A percentile compares a stretch with the other conserved stretches of the same genome.
Conservation (phyloP, 2,888 invertebrate genomes). For the Dynastes hyllus region DNA sequence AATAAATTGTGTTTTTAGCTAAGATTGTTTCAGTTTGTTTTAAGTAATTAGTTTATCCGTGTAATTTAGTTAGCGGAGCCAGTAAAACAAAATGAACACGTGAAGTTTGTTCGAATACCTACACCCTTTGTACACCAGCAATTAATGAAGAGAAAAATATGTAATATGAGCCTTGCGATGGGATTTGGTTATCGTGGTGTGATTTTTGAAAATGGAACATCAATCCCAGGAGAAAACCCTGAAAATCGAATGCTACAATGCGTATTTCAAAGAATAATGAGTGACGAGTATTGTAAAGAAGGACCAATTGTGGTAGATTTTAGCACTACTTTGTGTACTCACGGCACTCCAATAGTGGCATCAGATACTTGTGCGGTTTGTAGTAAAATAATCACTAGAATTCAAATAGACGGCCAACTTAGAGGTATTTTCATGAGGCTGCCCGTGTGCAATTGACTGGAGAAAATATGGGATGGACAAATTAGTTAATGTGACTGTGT, state of each 20-base stretch:
- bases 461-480: too few relatives aligned
- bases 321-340: slow-evolving; percentile 18
- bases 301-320: neutral
- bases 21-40: too few relatives aligned
- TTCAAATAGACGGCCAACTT: too few relatives aligned
- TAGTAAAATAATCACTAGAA: neutral
- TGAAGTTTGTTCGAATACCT: slow-evolving; percentile 18
- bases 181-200: slow-evolving; percentile 35
- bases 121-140: slow-evolving; percentile 1
- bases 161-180: slow-evolving; percentile 28
- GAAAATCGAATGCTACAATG: slow-evolving; percentile 7
- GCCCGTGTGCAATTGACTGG: too few relatives aligned
- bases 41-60: neutral
- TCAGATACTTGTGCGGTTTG: slow-evolving; percentile 30
- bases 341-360: slow-evolving; percentile 13
- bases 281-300: slow-evolving; percentile 2
- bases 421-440: too few relatives aligned
- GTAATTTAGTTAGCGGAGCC: slow-evolving; percentile 23
- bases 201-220: neutral
- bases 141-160: slow-evolving; percentile 3
- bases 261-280: slow-evolving; percentile 34
- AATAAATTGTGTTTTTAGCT: neutral
- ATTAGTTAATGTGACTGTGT: too few relatives aligned
- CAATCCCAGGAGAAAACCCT: neutral
- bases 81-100: slow-evolving; percentile 10